Conservation (phyloP, 2,888 invertebrate genomes). For the Apoda limacodes region DNA sequence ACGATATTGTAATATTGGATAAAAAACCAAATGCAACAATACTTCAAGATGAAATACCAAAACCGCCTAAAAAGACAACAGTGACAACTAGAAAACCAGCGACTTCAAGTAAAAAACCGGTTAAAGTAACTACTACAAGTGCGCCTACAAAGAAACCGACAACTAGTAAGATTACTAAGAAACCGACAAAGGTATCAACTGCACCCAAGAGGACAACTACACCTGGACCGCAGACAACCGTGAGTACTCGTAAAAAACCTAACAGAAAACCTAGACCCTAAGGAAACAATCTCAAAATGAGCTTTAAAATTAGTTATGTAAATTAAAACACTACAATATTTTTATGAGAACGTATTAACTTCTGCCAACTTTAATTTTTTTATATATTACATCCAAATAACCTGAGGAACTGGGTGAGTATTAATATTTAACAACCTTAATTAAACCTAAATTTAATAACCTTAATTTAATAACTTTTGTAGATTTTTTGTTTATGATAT, state of each 20-base stretch:
- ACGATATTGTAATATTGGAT: slow-evolving; percentile 76
- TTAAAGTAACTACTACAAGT: slow-evolving; percentile 33
- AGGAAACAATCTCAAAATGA: too few relatives aligned
- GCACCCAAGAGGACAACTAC: slow-evolving; percentile 20
- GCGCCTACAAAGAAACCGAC: slow-evolving; percentile 43
- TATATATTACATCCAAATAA: too few relatives aligned
- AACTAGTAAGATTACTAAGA: slow-evolving; percentile 48
- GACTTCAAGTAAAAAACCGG: slow-evolving; percentile 55
- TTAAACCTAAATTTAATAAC: too few relatives aligned
- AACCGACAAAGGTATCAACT: slow-evolving; percentile 45
- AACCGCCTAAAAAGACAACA: slow-evolving; percentile 42
- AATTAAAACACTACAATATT: too few relatives aligned
- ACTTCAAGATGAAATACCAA: slow-evolving; percentile 45
- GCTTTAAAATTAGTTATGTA: too few relatives aligned
- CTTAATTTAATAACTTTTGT: too few relatives aligned
- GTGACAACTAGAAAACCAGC: slow-evolving; percentile 52
- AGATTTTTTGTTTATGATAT: too few relatives aligned
- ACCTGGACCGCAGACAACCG: slow-evolving; percentile 22
- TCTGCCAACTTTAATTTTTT: too few relatives aligned
- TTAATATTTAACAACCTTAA: too few relatives aligned
- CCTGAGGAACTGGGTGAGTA: too few relatives aligned
- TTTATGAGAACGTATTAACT: too few relatives aligned
- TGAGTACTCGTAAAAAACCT: slow-evolving; percentile 46
- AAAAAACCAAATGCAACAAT: slow-evolving; percentile 53
- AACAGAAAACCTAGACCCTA: too few relatives aligned